These are phyloP conservation scores for Diadumene lineata DNA, from an alignment of 92 coral and sea anemone species.

Conservation along the genomic window DNA sequence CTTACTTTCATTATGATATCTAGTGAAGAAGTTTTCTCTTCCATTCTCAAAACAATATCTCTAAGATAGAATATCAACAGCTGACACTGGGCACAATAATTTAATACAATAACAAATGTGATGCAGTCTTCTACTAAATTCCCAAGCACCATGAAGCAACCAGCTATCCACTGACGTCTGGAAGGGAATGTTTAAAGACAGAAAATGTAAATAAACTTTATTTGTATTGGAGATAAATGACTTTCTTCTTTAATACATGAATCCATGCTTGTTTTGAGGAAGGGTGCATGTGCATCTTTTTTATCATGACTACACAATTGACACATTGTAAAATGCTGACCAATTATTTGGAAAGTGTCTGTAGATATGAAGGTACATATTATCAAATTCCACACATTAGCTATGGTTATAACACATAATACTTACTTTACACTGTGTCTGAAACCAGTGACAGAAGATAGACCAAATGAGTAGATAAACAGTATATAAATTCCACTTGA, in stretches of 20 bases:
- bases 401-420: neutral
- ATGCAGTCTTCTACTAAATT: slow-evolving; percentile 70
- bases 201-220: no score
- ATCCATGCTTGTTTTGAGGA: no score
- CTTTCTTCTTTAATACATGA: no score
- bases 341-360: no score
- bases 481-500: slow-evolving; percentile 64
- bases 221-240: no score
- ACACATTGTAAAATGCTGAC: no score
- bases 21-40: slow-evolving; percentile 83
- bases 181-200: no score
- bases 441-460: slow-evolving; percentile 91
- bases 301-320: no score
- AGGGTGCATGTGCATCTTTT: no score
- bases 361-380: no score
- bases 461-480: slow-evolving; percentile 64
- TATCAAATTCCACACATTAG: no score
- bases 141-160: slow-evolving; percentile 73
- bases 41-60: slow-evolving; percentile 78
- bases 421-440: slow-evolving; percentile 43
- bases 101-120: slow-evolving; percentile 69
- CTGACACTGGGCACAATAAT: slow-evolving; percentile 91
- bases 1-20: slow-evolving; percentile 80
- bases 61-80: slow-evolving; percentile 78
- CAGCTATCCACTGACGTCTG: slow-evolving; percentile 65